Conservation (phyloP, 2,888 invertebrate species). For the Glaucopsyche alexis region DNA sequence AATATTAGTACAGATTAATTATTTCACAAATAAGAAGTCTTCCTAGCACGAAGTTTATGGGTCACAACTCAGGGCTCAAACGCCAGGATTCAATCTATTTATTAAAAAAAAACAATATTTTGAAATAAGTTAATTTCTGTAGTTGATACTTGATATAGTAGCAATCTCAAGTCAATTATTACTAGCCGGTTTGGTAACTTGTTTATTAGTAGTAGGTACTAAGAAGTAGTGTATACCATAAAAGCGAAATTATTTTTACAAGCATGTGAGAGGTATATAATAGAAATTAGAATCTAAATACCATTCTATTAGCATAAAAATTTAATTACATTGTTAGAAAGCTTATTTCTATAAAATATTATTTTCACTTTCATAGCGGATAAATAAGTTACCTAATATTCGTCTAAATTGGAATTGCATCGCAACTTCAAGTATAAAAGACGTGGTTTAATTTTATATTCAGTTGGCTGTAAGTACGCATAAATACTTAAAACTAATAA, state of each 20-base stretch:
- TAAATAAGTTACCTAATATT: background rate
- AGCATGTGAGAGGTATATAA: background rate
- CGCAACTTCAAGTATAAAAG: background rate
- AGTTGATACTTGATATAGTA: background rate
- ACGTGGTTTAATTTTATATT: too few relatives aligned
- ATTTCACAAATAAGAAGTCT: too few relatives aligned
- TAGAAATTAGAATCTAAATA: slow-evolving; percentile 10
- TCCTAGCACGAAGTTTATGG: too few relatives aligned
- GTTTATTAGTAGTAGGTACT: background rate
- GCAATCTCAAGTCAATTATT: background rate
- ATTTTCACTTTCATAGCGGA: slow-evolving; percentile 8
- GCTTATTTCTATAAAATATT: slow-evolving; percentile 7
- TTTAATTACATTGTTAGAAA: slow-evolving; percentile 5
- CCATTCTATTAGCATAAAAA: slow-evolving; percentile 8
- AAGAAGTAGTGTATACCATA: background rate
- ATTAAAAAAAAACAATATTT: too few relatives aligned
- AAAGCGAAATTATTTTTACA: slow-evolving; percentile 3
- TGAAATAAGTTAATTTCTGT: too few relatives aligned
- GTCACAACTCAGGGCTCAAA: too few relatives aligned
- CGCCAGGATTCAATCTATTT: too few relatives aligned
- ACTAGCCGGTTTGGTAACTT: background rate
- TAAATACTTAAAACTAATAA: too few relatives aligned
- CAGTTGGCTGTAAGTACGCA: too few relatives aligned
- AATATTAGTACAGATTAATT: too few relatives aligned
- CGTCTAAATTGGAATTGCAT: background rate